phyloP scores from a whole-genome alignment of 2,797 vertebrate species.

The Ctenosaura bakeri region DNA sequence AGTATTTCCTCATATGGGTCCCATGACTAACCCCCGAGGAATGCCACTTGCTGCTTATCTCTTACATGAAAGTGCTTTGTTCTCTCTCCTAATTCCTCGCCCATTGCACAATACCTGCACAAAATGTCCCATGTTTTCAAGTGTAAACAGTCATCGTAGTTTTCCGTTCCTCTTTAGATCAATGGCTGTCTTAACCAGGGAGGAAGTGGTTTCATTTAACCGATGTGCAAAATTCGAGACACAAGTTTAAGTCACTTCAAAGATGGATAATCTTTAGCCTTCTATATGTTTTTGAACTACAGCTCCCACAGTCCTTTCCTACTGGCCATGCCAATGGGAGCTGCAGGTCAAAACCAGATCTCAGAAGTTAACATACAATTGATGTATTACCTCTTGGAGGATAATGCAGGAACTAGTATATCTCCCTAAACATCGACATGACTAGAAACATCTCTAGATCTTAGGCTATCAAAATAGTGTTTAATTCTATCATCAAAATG shows the following conservation, averaged over 20 bases:
- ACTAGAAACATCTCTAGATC: too few relatives aligned
- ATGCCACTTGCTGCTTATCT: conserved; percentile 33
- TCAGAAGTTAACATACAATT: not conserved
- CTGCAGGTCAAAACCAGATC: not conserved
- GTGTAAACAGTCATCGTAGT: conserved; percentile 6
- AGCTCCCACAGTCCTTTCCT: not conserved
- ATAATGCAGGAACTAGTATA: not conserved
- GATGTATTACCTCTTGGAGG: not conserved
- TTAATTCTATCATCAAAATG: not conserved
- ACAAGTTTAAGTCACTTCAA: not conserved
- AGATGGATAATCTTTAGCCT: not conserved
- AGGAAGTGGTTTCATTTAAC: not conserved
- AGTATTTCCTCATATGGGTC: conserved; percentile 27
- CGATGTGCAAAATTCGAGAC: not conserved
- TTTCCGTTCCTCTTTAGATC: not conserved
- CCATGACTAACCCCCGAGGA: conserved; percentile 37
- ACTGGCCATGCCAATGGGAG: not conserved
- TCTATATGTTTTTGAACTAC: not conserved
- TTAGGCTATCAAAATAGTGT: not conserved
- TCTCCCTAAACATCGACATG: too few relatives aligned
- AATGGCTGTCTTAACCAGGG: not conserved
- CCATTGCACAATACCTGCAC: conserved; percentile 28
- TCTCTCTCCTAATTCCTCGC: not conserved
- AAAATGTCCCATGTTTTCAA: conserved; percentile 21
- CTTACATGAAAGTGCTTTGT: conserved; percentile 24